These are phyloP conservation scores for Eulemur mongoz DNA, from an alignment of 2,797 vertebrate species.

Conservation along the genomic window DNA sequence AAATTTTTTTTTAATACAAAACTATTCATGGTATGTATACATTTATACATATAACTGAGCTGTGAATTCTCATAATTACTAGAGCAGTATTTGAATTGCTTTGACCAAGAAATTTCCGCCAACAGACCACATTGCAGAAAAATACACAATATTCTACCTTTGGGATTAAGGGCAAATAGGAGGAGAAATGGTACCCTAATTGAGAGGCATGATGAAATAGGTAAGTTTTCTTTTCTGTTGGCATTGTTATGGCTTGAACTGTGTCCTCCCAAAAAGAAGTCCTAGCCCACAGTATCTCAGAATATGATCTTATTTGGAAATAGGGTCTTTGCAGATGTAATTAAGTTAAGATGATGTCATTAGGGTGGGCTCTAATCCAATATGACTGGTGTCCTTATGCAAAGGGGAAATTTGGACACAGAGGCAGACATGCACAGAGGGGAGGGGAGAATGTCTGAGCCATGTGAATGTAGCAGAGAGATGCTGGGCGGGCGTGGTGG, in stretches of 20 bases:
- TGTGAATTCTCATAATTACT: not conserved
- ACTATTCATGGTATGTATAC: not conserved
- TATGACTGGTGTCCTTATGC: not conserved
- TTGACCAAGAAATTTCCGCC: not conserved
- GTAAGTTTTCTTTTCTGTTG: not conserved
- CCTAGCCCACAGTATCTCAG: not conserved
- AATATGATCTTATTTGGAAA: not conserved
- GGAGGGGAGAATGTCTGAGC: not conserved
- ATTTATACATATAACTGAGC: not conserved
- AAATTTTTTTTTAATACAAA: not conserved
- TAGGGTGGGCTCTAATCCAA: not conserved
- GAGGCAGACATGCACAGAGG: not conserved
- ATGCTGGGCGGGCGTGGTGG: not conserved
- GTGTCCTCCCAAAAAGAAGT: not conserved
- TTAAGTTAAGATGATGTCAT: not conserved
- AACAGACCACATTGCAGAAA: not conserved
- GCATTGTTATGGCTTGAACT: not conserved
- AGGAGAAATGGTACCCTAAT: not conserved
- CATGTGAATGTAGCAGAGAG: not conserved
- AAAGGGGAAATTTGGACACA: not conserved
- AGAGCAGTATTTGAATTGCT: not conserved
- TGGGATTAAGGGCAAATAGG: not conserved
- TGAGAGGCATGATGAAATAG: not conserved
- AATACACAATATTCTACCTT: not conserved
- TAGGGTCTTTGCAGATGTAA: not conserved